A percentile compares a stretch with the other conserved stretches of the same genome.
phyloP scores from a whole-genome alignment of 2,797 vertebrate species.

The Neosalanx taihuensis region DNA sequence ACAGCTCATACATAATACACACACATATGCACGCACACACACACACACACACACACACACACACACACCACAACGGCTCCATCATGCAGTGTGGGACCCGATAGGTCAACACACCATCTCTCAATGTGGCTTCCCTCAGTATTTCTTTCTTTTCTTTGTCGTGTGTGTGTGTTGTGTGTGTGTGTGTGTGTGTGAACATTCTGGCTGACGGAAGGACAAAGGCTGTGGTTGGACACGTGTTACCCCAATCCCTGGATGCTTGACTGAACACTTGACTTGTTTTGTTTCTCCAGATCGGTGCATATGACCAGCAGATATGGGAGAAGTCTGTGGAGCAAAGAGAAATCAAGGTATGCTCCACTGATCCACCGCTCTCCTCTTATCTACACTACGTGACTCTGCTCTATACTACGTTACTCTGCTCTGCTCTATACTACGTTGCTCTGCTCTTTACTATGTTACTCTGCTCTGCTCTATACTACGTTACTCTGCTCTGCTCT shows the following conservation, averaged over 20 bases:
- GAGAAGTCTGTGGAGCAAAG: conserved; percentile 99
- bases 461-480: neutral
- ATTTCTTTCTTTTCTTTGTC: neutral
- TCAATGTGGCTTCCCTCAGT: neutral
- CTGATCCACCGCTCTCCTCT: neutral
- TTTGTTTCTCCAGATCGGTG: conserved; percentile 82
- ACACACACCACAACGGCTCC: no score
- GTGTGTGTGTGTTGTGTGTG: neutral
- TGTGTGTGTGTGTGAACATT: neutral
- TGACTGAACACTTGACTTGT: neutral
- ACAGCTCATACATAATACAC: conserved; percentile 1
- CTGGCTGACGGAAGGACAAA: neutral
- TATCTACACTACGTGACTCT: conserved; percentile 1
- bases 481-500: neutral
- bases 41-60: no score
- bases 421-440: conserved; percentile 16
- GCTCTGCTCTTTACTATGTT: conserved; percentile 1
- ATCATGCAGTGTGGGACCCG: neutral
- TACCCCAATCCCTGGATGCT: neutral
- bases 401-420: conserved; percentile 25
- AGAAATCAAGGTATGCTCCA: conserved; percentile 91
- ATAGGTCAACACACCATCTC: neutral
- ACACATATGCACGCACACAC: neutral
- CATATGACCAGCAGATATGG: conserved; percentile 99
- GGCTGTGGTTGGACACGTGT: neutral